Evolutionary conservation across 2,888 invertebrate species (phyloP), one percentile per base, ranked within the genome.

Genomic region (Acholoe squamosa): DNA sequence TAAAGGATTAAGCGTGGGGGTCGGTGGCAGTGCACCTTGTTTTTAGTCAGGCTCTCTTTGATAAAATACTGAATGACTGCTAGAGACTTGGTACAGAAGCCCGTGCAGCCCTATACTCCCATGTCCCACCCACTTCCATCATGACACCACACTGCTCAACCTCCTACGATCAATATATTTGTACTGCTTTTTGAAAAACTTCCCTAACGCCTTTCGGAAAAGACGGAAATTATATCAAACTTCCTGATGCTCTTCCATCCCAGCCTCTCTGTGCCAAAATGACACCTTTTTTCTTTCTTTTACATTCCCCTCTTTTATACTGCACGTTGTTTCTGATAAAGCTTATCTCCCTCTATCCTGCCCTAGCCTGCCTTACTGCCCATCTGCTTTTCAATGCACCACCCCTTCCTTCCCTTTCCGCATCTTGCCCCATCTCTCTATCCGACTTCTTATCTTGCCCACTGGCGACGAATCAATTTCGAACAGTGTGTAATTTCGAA

Each of bases 151-250:
- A 3, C 43, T 43, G 43, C 43, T 43, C 43, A 43, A 43, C 43
- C 43, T 43, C 43, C 10, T 7, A 7, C 3, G 61, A 61, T 61
- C 61, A 61, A 61, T 61, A 61, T 19, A 61, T 61, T n/a, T n/a
- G 61, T n/a, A 61, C 61, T 61, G n/a, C n/a, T 61, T 61, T 61
- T 61, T 61, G 61, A n/a, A n/a, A n/a, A n/a, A n/a, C 61, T n/a
- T 12, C 12, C 3, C 43, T 43, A 43, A 43, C 43, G 3, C 61
- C n/a, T 61, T 61, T 61, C 12, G 19, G n/a, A 61, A 61, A 12
- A 61, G 61, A 19, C 14, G 61, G 19, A 19, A 61, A 61, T n/a
- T 61, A n/a, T n/a, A 61, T 61, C 14, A 19, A 1, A 61, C 14
- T 61, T 61, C 61, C 61, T 61, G 22, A 14, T 19, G 1, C 61